Conservation (phyloP, 2,888 invertebrate species). For the Nymphalis c-album region DNA sequence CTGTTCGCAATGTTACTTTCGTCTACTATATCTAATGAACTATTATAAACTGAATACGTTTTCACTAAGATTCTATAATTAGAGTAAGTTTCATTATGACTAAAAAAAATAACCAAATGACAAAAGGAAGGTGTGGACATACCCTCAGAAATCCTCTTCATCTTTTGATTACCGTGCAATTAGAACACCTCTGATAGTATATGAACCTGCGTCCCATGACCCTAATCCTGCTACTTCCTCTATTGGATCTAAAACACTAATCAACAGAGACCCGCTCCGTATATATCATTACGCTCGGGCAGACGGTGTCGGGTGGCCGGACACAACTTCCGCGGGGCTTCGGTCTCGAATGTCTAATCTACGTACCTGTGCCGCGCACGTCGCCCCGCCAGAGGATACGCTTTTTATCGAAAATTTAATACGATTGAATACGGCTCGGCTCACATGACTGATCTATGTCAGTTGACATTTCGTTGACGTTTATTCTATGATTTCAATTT, state of each 20-base stretch:
- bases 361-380: conserved; percentile 43
- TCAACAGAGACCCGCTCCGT: background rate
- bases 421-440: conserved; percentile 4
- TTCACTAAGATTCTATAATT: too few relatives aligned
- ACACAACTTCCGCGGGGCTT: conserved; percentile 69
- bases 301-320: conserved; percentile 64
- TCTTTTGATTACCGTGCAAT: too few relatives aligned
- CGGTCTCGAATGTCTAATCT: conserved; percentile 67
- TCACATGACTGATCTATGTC: background rate
- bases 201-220: background rate
- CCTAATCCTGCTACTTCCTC: background rate
- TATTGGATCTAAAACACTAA: conserved; percentile 1
- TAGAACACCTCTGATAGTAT: background rate
- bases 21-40: too few relatives aligned
- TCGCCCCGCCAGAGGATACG: conserved; percentile 21
- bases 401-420: conserved; percentile 23
- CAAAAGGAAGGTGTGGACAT: too few relatives aligned
- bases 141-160: too few relatives aligned
- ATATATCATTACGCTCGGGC: conserved; percentile 39
- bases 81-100: too few relatives aligned
- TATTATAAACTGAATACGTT: too few relatives aligned
- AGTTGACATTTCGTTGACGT: conserved; percentile 10
- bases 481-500: too few relatives aligned
- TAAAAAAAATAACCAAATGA: too few relatives aligned
- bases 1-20: too few relatives aligned